phyloP scores from a whole-genome alignment of 1,140 invertebrate genomes.

The Limonius californicus region DNA sequence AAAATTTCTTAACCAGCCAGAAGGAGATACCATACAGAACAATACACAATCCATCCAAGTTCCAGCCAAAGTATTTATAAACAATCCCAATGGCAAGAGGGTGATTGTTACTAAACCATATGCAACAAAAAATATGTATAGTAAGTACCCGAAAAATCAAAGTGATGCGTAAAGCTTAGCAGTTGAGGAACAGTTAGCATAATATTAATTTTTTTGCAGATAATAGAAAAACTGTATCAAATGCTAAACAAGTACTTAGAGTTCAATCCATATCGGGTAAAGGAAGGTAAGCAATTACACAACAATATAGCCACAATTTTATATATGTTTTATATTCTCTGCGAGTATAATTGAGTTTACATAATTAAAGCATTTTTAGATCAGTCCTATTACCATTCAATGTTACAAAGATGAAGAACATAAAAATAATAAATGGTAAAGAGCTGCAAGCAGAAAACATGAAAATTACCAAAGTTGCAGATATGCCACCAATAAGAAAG shows the following conservation, averaged over 20 bases:
- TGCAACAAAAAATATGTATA: background rate
- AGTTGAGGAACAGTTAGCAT: too few relatives aligned
- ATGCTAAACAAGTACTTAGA: slow-evolving; percentile 49
- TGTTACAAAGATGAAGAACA: slow-evolving; percentile 58
- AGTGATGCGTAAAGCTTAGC: too few relatives aligned
- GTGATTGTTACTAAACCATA: slow-evolving; percentile 21
- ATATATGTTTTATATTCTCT: too few relatives aligned
- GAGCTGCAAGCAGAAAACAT: slow-evolving; percentile 54
- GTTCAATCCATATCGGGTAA: slow-evolving; percentile 52
- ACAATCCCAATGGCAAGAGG: slow-evolving; percentile 15
- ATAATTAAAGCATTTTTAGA: too few relatives aligned
- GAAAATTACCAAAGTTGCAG: slow-evolving; percentile 48
- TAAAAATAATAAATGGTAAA: slow-evolving; percentile 64
- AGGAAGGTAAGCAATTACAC: slow-evolving; percentile 32
- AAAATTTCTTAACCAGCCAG: background rate
- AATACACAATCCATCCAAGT: background rate
- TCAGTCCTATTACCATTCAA: slow-evolving; percentile 66
- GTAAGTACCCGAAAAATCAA: too few relatives aligned
- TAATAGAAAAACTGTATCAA: slow-evolving; percentile 22
- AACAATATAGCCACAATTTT: too few relatives aligned
- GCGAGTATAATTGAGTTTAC: too few relatives aligned
- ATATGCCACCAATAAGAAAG: slow-evolving; percentile 20
- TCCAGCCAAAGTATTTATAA: slow-evolving; percentile 14
- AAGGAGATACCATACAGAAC: background rate
- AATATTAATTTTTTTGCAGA: background rate